Evolutionary conservation across 1,140 invertebrate species (phyloP), one percentile per base, ranked within the genome.

Genomic region (Pinna nobilis): DNA sequence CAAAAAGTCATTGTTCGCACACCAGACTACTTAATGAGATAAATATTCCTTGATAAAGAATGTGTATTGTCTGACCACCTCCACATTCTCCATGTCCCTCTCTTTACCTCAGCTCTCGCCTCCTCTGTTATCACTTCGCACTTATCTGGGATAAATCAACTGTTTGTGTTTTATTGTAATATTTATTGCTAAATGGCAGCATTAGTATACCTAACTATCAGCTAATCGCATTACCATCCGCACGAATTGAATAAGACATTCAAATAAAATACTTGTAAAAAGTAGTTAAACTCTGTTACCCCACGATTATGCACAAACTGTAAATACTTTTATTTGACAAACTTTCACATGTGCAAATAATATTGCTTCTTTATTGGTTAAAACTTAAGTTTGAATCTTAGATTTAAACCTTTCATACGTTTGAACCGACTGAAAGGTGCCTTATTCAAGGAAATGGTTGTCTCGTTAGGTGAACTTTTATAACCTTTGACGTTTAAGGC

Each of bases 301-400:
- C 37, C 9, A 37, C 20, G 28, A 63, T 63, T 63, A 63, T 44
- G 59, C 59, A 63, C 59, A 63, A n/a, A 30, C 39, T n/a, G 39
- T 35, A 63, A 63, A 63, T 63, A 63, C 13, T 37, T 44, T 63
- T 63, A 37, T 37, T 44, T 63, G 33, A 25, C 35, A 18, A 23
- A 69, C 63, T 59, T 59, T 59, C 30, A 59, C 33, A 1, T n/a
- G 33, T 30, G 30, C 55, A 59, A 59, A 59, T 59, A 33, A 59
- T 59, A 59, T 59, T 59, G 55, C 33, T 35, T 35, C 37, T 59
- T 59, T 59, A 59, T 59, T 18, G 30, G n/a, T n/a, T n/a, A n/a
- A n/a, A n/a, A n/a, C n/a, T n/a, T n/a, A n/a, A n/a, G n/a, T n/a
- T n/a, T n/a, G n/a, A n/a, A n/a, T n/a, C n/a, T n/a, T n/a, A n/a